phyloP scores from a whole-genome alignment of 2,888 invertebrate genomes.

The Piscicola geometra region DNA sequence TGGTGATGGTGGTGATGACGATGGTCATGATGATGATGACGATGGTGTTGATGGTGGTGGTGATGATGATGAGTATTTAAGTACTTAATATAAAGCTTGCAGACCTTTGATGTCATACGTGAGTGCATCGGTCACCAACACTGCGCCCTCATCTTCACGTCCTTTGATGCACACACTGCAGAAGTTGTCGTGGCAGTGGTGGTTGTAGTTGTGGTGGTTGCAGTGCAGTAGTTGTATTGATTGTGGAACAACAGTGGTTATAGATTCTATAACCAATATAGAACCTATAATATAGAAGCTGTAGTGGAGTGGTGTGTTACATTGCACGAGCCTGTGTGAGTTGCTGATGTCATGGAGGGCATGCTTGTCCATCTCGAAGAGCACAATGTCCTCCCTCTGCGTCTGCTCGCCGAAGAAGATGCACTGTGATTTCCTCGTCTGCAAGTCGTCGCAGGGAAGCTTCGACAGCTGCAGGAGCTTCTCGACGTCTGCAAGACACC shows the following conservation, averaged over 20 bases:
- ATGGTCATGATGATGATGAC: too few relatives aligned
- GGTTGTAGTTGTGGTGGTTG: too few relatives aligned
- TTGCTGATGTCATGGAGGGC: not conserved
- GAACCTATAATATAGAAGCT: too few relatives aligned
- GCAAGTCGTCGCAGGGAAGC: not conserved
- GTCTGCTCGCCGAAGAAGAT: constrained; percentile 2
- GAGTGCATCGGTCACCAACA: not conserved
- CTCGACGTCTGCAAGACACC: constrained; percentile 15
- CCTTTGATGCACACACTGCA: not conserved
- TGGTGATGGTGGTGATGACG: too few relatives aligned
- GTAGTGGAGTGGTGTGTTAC: too few relatives aligned
- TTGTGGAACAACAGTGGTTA: too few relatives aligned
- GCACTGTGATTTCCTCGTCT: not conserved
- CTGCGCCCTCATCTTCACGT: not conserved
- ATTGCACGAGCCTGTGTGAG: not conserved
- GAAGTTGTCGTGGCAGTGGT: not conserved
- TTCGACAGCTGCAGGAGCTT: constrained; percentile 16
- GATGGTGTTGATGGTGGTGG: too few relatives aligned
- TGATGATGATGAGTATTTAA: too few relatives aligned
- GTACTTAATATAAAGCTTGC: too few relatives aligned
- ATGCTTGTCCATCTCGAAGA: constrained; percentile 16
- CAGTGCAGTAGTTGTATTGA: too few relatives aligned
- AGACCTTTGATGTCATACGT: not conserved
- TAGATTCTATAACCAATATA: too few relatives aligned
- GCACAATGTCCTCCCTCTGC: constrained; percentile 2